A percentile compares a stretch with the other conserved stretches of the same genome.
Evolutionary conservation across 2,797 vertebrate genomes (phyloP).

Genomic region (Halcyon leucocephala): DNA sequence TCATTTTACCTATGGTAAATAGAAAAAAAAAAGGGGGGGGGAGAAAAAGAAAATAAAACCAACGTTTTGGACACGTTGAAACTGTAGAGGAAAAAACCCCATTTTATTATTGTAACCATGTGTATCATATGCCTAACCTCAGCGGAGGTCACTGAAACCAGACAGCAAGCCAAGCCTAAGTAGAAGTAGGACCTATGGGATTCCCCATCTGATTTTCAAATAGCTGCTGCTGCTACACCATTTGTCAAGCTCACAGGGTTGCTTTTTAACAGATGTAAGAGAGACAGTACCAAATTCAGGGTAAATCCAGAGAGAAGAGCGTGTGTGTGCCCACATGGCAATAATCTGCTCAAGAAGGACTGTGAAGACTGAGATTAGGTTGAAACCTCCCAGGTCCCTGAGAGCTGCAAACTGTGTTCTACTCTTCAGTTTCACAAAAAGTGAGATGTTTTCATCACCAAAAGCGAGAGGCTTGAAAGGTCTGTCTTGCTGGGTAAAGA

Average conservation of each 20-base stretch:
- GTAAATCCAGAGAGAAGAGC: not conserved
- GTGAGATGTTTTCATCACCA: accelerated
- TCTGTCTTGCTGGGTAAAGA: not conserved
- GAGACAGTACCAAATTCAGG: not conserved
- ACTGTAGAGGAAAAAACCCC: not conserved
- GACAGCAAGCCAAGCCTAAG: not conserved
- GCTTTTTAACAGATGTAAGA: not conserved
- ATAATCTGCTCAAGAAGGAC: not conserved
- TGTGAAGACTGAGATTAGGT: accelerated
- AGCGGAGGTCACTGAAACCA: not conserved
- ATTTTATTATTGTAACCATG: not conserved
- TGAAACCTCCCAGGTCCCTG: not conserved
- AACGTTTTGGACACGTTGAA: not conserved
- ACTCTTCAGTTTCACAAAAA: not conserved
- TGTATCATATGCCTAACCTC: not conserved
- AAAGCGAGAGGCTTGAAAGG: not conserved
- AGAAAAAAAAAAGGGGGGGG: not conserved
- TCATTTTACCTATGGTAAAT: not conserved
- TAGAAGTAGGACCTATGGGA: not conserved
- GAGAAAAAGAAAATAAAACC: not conserved
- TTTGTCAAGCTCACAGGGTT: not conserved
- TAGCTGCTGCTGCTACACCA: not conserved
- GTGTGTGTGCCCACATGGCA: accelerated
- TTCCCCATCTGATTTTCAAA: not conserved
- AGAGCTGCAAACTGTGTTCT: not conserved